phyloP scores from a whole-genome alignment of 2,113 vertebrate species.

The Nanger granti region DNA sequence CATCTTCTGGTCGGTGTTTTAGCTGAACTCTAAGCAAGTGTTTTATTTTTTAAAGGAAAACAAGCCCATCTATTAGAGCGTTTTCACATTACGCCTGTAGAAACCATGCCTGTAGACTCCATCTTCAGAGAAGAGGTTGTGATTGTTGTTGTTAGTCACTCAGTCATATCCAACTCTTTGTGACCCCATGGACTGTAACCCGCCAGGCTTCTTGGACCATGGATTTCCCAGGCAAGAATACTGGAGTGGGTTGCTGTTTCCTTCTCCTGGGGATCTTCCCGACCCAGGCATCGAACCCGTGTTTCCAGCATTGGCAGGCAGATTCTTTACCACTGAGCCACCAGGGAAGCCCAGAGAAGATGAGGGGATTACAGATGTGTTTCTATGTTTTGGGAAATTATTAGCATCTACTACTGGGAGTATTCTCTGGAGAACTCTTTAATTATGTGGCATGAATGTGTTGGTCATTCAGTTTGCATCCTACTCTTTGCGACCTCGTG shows the following conservation, averaged over 20 bases:
- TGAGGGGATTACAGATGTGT: not conserved
- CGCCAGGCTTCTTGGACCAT: rapidly evolving
- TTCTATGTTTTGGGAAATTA: not conserved
- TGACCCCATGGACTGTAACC: not conserved
- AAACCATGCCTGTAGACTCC: not conserved
- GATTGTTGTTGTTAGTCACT: not conserved
- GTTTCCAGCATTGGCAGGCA: not conserved
- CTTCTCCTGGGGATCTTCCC: not conserved
- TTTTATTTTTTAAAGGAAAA: not conserved
- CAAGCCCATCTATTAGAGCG: not conserved
- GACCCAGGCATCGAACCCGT: not conserved
- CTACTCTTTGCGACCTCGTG: not conserved
- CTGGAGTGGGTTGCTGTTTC: not conserved
- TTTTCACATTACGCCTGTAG: not conserved
- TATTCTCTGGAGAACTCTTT: not conserved
- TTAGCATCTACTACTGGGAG: not conserved
- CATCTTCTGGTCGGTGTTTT: not conserved
- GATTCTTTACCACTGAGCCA: not conserved
- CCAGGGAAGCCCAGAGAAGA: not conserved
- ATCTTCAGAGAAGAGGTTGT: not conserved
- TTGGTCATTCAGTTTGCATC: not conserved
- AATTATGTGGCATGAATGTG: not conserved
- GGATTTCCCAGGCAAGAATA: not conserved
- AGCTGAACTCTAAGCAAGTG: not conserved
- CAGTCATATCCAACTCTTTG: not conserved